phyloP scores from a whole-genome alignment of 2,113 vertebrate genomes.

The Sturnira hondurensis region DNA sequence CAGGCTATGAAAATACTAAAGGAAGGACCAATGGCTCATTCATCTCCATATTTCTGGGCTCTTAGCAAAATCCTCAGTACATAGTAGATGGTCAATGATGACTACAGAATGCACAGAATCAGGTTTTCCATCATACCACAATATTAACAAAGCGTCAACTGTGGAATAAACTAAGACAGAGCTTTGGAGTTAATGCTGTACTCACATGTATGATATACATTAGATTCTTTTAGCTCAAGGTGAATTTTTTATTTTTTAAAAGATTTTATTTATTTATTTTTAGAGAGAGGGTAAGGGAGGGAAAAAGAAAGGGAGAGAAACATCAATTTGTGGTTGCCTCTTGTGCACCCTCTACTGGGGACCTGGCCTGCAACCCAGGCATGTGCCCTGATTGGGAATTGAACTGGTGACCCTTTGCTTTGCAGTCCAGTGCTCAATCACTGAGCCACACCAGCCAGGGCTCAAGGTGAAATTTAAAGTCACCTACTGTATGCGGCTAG shows the following conservation, averaged over 20 bases:
- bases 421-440: too few species aligned
- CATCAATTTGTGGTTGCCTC: too few species aligned
- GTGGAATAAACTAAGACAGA: slow-evolving; percentile 5
- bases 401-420: too few species aligned
- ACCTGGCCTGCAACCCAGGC: too few species aligned
- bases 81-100: not conserved
- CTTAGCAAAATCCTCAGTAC: not conserved
- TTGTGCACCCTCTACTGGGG: too few species aligned
- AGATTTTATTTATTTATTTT: too few species aligned
- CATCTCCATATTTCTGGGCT: not conserved
- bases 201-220: not conserved
- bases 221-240: not conserved
- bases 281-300: too few species aligned
- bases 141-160: not conserved
- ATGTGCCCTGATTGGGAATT: too few species aligned
- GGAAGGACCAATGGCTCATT: not conserved
- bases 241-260: not conserved
- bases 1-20: not conserved
- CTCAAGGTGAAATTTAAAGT: slow-evolving; percentile 32
- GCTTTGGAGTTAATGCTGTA: not conserved
- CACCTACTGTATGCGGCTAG: not conserved
- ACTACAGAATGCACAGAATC: not conserved
- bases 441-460: too few species aligned
- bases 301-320: too few species aligned
- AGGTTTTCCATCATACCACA: not conserved